Evolutionary conservation across 2,113 vertebrate genomes (phyloP).

Genomic region (Alces alces): DNA sequence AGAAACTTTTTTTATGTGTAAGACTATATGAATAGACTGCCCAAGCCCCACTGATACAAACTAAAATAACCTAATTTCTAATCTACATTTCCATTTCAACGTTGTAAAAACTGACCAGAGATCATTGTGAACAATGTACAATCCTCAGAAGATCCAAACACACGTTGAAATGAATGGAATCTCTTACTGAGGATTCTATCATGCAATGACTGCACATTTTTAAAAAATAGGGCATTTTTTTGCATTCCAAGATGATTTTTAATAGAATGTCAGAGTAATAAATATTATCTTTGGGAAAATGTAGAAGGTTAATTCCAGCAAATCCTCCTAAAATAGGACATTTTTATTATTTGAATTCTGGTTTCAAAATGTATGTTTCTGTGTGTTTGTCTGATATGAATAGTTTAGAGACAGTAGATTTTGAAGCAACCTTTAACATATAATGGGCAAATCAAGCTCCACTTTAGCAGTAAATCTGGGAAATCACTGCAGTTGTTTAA

Average conservation of each 20-base stretch:
- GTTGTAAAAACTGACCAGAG: conserved; percentile 36
- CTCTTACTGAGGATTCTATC: conserved; percentile 19
- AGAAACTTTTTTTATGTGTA: background rate
- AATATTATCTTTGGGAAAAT: background rate
- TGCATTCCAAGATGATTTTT: background rate
- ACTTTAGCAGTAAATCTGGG: background rate
- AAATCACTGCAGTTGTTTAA: background rate
- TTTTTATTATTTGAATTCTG: background rate
- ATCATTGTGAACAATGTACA: background rate
- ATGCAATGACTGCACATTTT: background rate
- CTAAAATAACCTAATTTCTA: conserved; percentile 15
- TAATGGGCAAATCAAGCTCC: background rate
- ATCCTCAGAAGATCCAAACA: conserved; percentile 42
- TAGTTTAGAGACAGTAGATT: conserved; percentile 1
- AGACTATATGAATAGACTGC: background rate
- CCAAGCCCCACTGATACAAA: background rate
- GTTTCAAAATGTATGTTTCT: background rate
- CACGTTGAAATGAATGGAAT: conserved; percentile 59
- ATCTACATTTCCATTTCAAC: background rate
- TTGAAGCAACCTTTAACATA: conserved; percentile 5
- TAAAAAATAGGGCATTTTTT: background rate
- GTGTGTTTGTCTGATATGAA: background rate
- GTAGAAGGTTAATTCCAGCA: background rate
- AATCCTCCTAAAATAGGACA: background rate
- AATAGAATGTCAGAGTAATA: background rate